Percentiles rank a stretch among this genome's conserved stretches.
Conservation (phyloP, 2,888 invertebrate species). For the Stenodema calcarata region DNA sequence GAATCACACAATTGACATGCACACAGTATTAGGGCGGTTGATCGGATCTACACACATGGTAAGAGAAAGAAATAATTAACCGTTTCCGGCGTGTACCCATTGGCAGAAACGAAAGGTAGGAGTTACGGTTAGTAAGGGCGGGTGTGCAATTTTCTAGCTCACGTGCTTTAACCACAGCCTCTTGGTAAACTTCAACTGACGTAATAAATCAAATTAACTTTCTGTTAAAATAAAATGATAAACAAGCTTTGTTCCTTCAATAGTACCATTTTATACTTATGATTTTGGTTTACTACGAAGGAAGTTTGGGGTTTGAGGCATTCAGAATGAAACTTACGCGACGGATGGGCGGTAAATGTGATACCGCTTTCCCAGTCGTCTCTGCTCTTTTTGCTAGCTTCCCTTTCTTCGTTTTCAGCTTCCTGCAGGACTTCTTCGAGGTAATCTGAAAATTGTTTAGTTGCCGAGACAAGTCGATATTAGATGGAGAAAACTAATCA, state of each 20-base stretch:
- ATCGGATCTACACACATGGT: neutral
- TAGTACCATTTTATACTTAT: neutral
- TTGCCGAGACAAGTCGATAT: neutral
- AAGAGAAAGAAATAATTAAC: neutral
- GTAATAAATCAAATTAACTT: neutral
- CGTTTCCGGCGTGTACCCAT: neutral
- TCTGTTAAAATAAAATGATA: neutral
- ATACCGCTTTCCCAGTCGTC: conserved; percentile 85
- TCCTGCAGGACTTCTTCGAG: conserved; percentile 83
- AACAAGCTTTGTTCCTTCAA: neutral
- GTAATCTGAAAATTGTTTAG: conserved; percentile 69
- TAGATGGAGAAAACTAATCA: too few relatives aligned
- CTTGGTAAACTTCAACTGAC: neutral
- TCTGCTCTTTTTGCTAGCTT: conserved; percentile 60
- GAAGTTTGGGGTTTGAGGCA: neutral
- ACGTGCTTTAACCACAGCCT: conserved; percentile 39
- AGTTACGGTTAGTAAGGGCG: neutral
- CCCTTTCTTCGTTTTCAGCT: conserved; percentile 64
- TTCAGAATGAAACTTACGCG: conserved; percentile 63
- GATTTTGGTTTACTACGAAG: neutral
- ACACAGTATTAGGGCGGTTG: neutral
- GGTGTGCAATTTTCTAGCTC: conserved; percentile 25
- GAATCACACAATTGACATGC: conserved; percentile 1
- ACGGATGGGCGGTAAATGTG: conserved; percentile 87
- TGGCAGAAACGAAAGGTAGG: neutral